Evolutionary conservation across 2,113 vertebrate species (phyloP), one percentile per base, ranked within the genome.

Genomic region (Athene noctua): DNA sequence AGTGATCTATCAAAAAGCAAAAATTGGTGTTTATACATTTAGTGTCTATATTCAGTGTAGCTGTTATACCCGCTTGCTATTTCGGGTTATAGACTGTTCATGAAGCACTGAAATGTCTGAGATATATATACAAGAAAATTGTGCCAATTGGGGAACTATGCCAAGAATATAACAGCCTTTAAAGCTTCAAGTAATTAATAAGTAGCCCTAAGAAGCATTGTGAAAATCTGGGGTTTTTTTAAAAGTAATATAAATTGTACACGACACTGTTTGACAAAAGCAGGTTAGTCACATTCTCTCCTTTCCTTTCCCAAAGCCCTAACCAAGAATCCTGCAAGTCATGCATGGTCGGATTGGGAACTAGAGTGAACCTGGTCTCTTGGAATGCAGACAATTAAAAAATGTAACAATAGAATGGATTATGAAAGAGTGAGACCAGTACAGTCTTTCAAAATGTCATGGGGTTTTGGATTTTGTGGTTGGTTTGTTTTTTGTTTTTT

Each of bases 101-200:
- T 42, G 63, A 88, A 73, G 86, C 78, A 13, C 86, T 55, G 90
- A 81, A 84, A 82, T 52, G 84, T 70, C 57, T 94, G 82, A 90
- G 63, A 81, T 36, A 21, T 34, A 67, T 74, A 71, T 49, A 54
- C 38, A 71, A 30, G 65, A 88, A 73, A 78, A 67, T 14, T 57
- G 79, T 86, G 73, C 85, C 71, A 73, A 0, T 42, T 59, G 71
- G 90, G 81, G 90, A 94, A 54, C 40, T 72, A 0, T 81, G 88
- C 81, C 81, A 95, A 65, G 58, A 86, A 62, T 71, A 13, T 36
- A 92, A 38, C 62, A 91, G 46, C 62, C 86, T 90, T 78, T 55
- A 55, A 80, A 89, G 65, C 77, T 95, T 67, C 68, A 61, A 91
- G 51, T 80, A 83, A 84, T 95, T 90, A 93, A 79, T 79, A 81